Conservation (phyloP, 2,888 invertebrate species). For the Amphiduros pacificus region DNA sequence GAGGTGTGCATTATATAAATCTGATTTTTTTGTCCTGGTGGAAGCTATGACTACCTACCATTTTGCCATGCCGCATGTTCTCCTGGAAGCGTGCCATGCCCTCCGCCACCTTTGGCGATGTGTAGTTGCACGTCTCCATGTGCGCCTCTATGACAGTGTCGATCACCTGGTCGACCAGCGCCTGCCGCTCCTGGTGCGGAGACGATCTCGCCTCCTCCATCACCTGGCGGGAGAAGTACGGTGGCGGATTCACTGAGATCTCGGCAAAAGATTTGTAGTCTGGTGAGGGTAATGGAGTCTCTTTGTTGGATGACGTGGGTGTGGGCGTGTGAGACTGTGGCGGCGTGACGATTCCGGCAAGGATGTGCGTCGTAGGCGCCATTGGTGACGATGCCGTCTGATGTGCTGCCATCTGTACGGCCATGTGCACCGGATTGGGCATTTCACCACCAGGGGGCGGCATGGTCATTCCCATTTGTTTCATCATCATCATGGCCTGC, state of each 20-base stretch:
- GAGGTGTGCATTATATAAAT: too few relatives aligned
- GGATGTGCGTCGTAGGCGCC: slow-evolving; percentile 2
- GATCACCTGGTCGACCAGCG: slow-evolving; percentile 26
- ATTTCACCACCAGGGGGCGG: too few relatives aligned
- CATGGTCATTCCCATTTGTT: too few relatives aligned
- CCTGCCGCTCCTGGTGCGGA: slow-evolving; percentile 17
- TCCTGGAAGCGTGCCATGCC: slow-evolving; percentile 34
- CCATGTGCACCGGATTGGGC: not conserved
- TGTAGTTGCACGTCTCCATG: slow-evolving; percentile 94
- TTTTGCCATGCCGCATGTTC: too few relatives aligned
- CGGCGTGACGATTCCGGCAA: not conserved
- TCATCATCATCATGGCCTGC: too few relatives aligned
- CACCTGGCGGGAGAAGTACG: not conserved
- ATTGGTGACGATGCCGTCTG: too few relatives aligned
- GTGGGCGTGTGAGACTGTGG: not conserved
- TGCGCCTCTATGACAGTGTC: slow-evolving; percentile 71
- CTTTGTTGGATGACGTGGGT: slow-evolving; percentile 1
- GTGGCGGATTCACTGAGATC: not conserved
- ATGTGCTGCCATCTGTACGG: not conserved
- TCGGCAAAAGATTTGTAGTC: not conserved
- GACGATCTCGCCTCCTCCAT: slow-evolving; percentile 13
- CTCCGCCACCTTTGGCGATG: slow-evolving; percentile 73
- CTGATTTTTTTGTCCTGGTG: too few relatives aligned
- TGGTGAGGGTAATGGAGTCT: not conserved
- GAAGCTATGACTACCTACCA: too few relatives aligned